Base-by-base conservation (phyloP, 2,888 invertebrate species). In the Nomada fucata region DNA sequence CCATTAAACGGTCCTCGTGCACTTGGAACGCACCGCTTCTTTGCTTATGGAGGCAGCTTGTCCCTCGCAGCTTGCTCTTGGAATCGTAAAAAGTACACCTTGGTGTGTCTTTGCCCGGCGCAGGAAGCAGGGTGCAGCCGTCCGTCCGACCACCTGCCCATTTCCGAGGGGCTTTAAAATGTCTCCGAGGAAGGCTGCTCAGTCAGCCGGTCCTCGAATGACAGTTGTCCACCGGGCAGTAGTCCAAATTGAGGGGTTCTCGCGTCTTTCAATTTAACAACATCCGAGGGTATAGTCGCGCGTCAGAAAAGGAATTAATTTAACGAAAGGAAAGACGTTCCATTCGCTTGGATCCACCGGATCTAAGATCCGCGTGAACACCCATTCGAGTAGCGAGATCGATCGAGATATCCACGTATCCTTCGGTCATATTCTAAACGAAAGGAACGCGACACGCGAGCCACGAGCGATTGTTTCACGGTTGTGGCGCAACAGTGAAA, bases 401-500 rank as follows among this genome's bases (percentile, higher is more conserved):
- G 86, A 79, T 79, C 79, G 75, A 86, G 87, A 84, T 86, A 84
- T 86, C 86, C 75, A 60, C 74, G 70, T 72, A 70, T 69, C 79
- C 70, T 69, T 76, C 73, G 79, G 77, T 84, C 82, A 73, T 70
- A 73, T 59, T 57, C 68, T 44, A 79, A 82, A 87, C 69, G 79
- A 75, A 76, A 72, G 68, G 70, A 71, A 67, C 79, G 64, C 79
- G 79, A 79, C 76, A 68, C 73, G 67, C 55, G 77, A 76, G 73
- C 67, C 84, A 52, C 67, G 59, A 29, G 67, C 82, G 69, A 84
- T 86, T 79, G 86, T 86, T 79, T 59, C 53, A 50, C 42, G 36
- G n/a, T 50, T 15, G 67, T 79, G 87, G 74, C 77, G 86, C 76
- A 86, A 86, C 71, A 76, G 85, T 79, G 86, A 87, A 82, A 84